Evolutionary conservation across 1,140 invertebrate species (phyloP), one percentile per base, ranked within the genome.

Genomic region (Drosophila ficusphila): DNA sequence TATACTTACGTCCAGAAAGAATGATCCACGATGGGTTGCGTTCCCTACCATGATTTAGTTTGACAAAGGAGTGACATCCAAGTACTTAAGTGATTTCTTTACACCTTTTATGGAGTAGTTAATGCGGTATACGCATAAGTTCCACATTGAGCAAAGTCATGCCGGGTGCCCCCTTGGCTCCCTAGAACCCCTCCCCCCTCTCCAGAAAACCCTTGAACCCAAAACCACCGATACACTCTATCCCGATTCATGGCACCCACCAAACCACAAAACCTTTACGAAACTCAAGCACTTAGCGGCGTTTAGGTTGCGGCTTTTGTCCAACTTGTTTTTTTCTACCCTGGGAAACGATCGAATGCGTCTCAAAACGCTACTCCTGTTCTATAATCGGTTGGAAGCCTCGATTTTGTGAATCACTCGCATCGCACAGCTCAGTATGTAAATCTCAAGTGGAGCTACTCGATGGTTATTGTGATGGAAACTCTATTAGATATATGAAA

Each of bases 61-160:
- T 89, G 78, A 89, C 78, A 89, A 88, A 89, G 82, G 82, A 86
- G 77, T 88, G 82, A 86, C 81, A 86, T 88, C 76, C 81, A 86
- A 86, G 81, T 86, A 88, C 81, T 86, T 88, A 86, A 86, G 81
- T 86, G 81, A 86, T 86, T 88, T 88, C 82, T 88, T 86, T 85
- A 85, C 81, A 85, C 81, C 79, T 85, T 85, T 85, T 88, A 88
- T 86, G 81, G 81, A 86, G 81, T 85, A 85, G 81, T 85, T 85
- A 86, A 85, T 86, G 81, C 79, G 81, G 82, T 86, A 76, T 86
- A 72, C 68, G 64, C 53, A 70, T 33, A 44, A 68, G 72, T 54
- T 61, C 47, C 70, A 47, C 81, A 86, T 85, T 85, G 68, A 86
- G 81, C 81, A 53, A 70, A 85, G 81, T 85, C 81, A 85, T 85